Percentiles rank a stretch among this genome's conserved stretches.
These are phyloP conservation scores for Reinhardtius hippoglossoides DNA, from an alignment of 2,113 vertebrate genomes.

Conservation along the genomic window DNA sequence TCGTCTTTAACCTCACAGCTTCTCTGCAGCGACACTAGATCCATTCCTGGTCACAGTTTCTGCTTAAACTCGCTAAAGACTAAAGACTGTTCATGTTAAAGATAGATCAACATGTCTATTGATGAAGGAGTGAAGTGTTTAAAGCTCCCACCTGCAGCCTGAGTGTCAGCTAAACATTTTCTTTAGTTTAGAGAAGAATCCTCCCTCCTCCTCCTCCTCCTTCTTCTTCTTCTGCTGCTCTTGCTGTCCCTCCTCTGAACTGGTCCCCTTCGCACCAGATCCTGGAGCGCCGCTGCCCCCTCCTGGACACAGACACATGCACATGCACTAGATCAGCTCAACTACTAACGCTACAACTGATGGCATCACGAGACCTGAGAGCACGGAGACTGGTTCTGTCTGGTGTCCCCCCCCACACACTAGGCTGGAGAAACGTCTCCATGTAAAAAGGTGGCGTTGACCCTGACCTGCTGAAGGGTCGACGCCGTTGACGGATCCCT, in stretches of 20 bases:
- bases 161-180: constrained; percentile 76
- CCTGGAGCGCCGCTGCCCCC: constrained; percentile 59
- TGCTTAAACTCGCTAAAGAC: too few species aligned
- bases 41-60: too few species aligned
- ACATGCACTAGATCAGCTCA: constrained; percentile 24
- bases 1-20: too few species aligned
- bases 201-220: constrained; percentile 56
- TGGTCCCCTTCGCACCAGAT: constrained; percentile 16
- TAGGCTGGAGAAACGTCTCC: not conserved
- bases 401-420: too few species aligned
- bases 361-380: too few species aligned
- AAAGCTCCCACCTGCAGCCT: constrained; percentile 50
- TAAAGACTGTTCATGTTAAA: too few species aligned
- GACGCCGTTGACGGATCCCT: constrained; percentile 89
- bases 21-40: too few species aligned
- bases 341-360: not conserved
- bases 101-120: not conserved
- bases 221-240: constrained; percentile 5
- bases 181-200: constrained; percentile 81
- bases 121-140: not conserved
- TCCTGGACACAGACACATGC: constrained; percentile 59
- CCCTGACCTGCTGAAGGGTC: constrained; percentile 48
- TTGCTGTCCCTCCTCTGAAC: constrained; percentile 49
- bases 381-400: not conserved
- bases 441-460: not conserved